Evolutionary conservation across 1,140 invertebrate genomes (phyloP), one percentile per base, ranked within the genome.

Genomic region (Papilio polytes): DNA sequence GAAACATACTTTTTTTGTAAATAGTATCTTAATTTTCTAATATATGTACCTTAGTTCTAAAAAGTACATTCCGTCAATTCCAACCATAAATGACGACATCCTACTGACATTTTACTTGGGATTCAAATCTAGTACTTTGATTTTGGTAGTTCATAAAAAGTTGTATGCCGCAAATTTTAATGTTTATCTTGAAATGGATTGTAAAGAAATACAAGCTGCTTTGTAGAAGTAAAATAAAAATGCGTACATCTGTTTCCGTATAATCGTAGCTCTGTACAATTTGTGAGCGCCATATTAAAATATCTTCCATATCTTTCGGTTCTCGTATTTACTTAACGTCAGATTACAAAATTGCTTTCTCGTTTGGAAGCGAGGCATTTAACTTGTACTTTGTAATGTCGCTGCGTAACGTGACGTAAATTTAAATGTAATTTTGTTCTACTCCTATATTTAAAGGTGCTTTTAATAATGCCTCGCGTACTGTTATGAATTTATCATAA

Each of bases 291-390:
- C 12, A 31, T 70, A 70, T 70, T 70, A 74, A 74, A 74, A 74
- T 74, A 46, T 74, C 46, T 74, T 48, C 44, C 73, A 48, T 74
- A 48, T 74, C 73, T 74, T 74, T 41, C 31, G 70, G 70, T n/a
- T 44, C 73, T 74, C 22, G 73, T 74, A 74, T 74, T 74, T 74
- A 74, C 73, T 74, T 74, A 74, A 74, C 48, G 73, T 74, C 73
- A 74, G 73, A 74, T 74, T 74, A 74, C 73, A 74, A 74, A 74
- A 74, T 74, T 74, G 73, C 36, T 74, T 74, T 74, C 73, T 74
- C 73, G 46, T 44, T 74, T 74, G 73, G 73, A 74, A 74, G 73
- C 73, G 73, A 44, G 73, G 73, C 73, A 48, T 74, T 74, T 74
- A 48, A 48, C 73, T 74, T 48, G 73, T 74, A 74, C 73, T 48